Percentiles rank a stretch among this genome's conserved stretches.
These are phyloP conservation scores for Helicoverpa assulta DNA, from an alignment of 2,888 invertebrate species.

Conservation along the genomic window DNA sequence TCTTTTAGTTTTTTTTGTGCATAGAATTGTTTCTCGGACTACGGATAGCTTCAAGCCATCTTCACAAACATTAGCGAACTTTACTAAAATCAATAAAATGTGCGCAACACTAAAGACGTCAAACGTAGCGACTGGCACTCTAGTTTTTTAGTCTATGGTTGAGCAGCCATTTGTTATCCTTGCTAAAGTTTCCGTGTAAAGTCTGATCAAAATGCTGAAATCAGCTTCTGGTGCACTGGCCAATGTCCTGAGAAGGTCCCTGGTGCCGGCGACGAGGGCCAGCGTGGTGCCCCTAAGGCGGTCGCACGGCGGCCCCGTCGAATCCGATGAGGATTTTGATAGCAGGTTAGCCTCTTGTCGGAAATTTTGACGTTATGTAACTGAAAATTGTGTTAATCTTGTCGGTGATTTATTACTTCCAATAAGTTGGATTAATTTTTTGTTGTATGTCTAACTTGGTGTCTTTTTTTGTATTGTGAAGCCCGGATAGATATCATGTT, in stretches of 20 bases:
- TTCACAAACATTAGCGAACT: constrained; percentile 1
- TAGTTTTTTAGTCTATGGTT: constrained; percentile 72
- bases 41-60: neutral
- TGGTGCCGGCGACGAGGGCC: constrained; percentile 78
- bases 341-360: constrained; percentile 86
- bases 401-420: constrained; percentile 48
- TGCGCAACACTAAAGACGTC: constrained; percentile 62
- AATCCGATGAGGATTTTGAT: constrained; percentile 97
- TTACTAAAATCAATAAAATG: constrained; percentile 40
- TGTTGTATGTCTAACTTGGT: constrained; percentile 7
- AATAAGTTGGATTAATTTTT: constrained; percentile 13
- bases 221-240: constrained; percentile 82
- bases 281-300: constrained; percentile 78
- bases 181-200: constrained; percentile 77
- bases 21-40: too few relatives aligned
- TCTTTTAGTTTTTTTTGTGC: too few relatives aligned
- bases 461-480: neutral
- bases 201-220: constrained; percentile 84
- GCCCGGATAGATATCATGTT: constrained; percentile 8
- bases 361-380: constrained; percentile 88
- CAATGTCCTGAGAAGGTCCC: constrained; percentile 82
- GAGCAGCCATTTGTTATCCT: constrained; percentile 86
- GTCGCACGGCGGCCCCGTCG: constrained; percentile 89
- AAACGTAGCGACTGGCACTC: constrained; percentile 55
- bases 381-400: constrained; percentile 71